A percentile compares a stretch with the other conserved stretches of the same genome.
These are phyloP conservation scores for Lamellibrachia luymesi DNA, from an alignment of 1,140 invertebrate species.

Conservation along the genomic window DNA sequence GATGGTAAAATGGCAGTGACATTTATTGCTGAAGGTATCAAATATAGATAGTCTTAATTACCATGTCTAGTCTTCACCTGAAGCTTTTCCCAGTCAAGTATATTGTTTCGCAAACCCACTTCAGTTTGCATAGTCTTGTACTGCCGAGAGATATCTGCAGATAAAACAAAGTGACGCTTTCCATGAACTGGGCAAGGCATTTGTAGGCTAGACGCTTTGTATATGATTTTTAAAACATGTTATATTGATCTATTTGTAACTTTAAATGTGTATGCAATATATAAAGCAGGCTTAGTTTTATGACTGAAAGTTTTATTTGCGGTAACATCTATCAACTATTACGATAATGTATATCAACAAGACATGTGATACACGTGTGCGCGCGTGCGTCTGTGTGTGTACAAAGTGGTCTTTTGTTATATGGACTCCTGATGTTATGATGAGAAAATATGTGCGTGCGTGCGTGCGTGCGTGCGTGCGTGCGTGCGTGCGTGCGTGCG, in stretches of 20 bases:
- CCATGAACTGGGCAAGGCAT: background rate
- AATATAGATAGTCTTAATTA: background rate
- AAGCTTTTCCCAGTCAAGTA: slow-evolving; percentile 32
- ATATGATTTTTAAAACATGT: background rate
- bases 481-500: no score
- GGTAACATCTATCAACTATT: no score
- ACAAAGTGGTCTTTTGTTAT: no score
- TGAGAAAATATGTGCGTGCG: background rate
- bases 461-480: no score
- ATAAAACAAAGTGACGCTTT: background rate
- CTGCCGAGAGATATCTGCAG: slow-evolving; percentile 48
- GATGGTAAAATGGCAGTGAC: background rate
- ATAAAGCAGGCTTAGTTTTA: background rate
- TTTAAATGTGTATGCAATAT: background rate
- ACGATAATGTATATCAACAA: no score
- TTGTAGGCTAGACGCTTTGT: background rate
- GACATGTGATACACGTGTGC: no score
- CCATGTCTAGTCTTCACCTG: background rate
- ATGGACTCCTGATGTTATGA: no score
- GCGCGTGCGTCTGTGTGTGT: no score
- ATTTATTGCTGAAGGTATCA: background rate
- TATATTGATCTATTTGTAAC: background rate
- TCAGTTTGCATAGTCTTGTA: slow-evolving; percentile 54
- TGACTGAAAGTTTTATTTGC: background rate
- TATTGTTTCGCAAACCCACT: slow-evolving; percentile 42